Conservation (phyloP, 2,888 invertebrate genomes). For the Melikaiella ostensackeni region DNA sequence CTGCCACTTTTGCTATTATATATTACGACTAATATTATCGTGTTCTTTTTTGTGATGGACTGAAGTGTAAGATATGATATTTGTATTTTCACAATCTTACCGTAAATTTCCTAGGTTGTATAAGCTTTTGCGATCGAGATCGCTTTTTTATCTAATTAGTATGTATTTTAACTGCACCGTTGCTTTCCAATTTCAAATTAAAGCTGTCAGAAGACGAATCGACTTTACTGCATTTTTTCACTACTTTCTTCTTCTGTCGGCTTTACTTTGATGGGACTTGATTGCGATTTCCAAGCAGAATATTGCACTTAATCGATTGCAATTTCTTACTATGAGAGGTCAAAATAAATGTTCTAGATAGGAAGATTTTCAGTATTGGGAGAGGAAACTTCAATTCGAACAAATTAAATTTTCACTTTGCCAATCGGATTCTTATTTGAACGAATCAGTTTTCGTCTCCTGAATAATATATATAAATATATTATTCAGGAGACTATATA, state of each 20-base stretch:
- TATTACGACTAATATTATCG: slow-evolving; percentile 5
- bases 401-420: neutral
- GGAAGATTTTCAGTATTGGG: slow-evolving; percentile 20
- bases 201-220: neutral
- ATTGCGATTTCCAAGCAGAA: neutral
- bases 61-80: slow-evolving; percentile 32
- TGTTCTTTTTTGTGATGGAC: slow-evolving; percentile 39
- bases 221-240: slow-evolving; percentile 1
- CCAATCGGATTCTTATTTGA: slow-evolving; percentile 10
- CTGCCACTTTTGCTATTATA: slow-evolving; percentile 23
- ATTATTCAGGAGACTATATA: too few relatives aligned
- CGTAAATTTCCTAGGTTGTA: slow-evolving; percentile 27
- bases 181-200: slow-evolving; percentile 3
- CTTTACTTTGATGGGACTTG: neutral
- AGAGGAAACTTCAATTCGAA: neutral
- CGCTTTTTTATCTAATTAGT: slow-evolving; percentile 13
- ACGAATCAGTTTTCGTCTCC: neutral
- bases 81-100: slow-evolving; percentile 38
- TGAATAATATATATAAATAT: slow-evolving; percentile 6
- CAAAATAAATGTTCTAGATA: slow-evolving; percentile 26
- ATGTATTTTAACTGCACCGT: slow-evolving; percentile 19
- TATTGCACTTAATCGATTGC: slow-evolving; percentile 25
- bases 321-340: slow-evolving; percentile 16
- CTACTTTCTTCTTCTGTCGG: neutral
- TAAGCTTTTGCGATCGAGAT: slow-evolving; percentile 33